Conservation (phyloP, 2,113 vertebrate species). For the Tichodroma muraria region DNA sequence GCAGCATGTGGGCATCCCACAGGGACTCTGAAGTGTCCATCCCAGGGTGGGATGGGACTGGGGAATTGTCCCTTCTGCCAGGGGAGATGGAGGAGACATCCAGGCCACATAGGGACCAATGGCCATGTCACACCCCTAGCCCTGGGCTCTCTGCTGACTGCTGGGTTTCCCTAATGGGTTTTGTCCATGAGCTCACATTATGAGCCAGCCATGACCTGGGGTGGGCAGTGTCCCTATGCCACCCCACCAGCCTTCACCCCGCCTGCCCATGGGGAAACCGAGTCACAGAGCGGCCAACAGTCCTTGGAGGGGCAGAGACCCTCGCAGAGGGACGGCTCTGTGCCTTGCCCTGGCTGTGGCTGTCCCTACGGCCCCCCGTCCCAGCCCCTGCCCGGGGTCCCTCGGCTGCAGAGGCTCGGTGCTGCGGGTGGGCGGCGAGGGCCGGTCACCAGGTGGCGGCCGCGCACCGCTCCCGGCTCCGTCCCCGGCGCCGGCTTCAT, state of each 20-base stretch:
- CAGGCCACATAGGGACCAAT: neutral
- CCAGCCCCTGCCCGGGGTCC: neutral
- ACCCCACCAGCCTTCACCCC: neutral
- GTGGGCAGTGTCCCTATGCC: neutral
- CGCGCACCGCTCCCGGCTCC: neutral
- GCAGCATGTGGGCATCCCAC: neutral
- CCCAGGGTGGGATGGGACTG: fast-evolving
- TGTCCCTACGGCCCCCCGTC: neutral
- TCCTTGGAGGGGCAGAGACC: neutral
- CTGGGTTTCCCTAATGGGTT: neutral
- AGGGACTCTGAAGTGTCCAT: neutral
- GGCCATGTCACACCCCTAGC: neutral
- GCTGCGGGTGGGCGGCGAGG: neutral
- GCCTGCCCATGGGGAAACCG: fast-evolving
- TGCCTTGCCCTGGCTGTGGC: neutral
- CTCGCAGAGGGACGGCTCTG: neutral
- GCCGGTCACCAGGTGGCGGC: neutral
- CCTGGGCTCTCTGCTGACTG: neutral
- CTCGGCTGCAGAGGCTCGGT: neutral
- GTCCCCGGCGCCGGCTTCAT: neutral
- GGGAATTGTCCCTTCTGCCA: neutral
- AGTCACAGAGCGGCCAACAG: neutral
- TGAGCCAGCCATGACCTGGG: neutral
- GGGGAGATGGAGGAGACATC: neutral
- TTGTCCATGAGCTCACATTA: neutral